Evolutionary conservation across 2,888 invertebrate species (phyloP).

Genomic region (Nematopogon swammerdamellus): DNA sequence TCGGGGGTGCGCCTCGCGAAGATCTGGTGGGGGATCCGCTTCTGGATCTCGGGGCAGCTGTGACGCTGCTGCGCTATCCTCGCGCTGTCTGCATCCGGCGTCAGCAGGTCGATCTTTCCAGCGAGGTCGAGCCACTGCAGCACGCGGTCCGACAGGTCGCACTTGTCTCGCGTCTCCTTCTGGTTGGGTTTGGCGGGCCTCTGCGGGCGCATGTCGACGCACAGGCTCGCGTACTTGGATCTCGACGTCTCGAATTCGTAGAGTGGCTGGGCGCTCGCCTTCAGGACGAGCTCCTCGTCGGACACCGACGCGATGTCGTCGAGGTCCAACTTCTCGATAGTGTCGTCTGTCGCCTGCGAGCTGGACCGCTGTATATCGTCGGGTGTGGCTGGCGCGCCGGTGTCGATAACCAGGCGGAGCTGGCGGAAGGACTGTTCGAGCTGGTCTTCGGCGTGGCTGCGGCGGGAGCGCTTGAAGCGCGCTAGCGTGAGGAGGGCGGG

Average conservation of each 20-base stretch:
- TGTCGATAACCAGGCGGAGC: slow-evolving; percentile 30
- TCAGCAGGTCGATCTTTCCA: slow-evolving; percentile 50
- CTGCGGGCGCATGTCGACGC: slow-evolving; percentile 30
- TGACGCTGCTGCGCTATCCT: slow-evolving; percentile 39
- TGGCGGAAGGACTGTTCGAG: slow-evolving; percentile 25
- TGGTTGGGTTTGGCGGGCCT: slow-evolving; percentile 36
- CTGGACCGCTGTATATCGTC: slow-evolving; percentile 17
- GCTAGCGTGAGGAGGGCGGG: slow-evolving; percentile 6
- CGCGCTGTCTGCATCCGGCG: slow-evolving; percentile 27
- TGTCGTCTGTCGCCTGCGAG: slow-evolving; percentile 16
- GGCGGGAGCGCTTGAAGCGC: slow-evolving; percentile 19
- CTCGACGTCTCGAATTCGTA: slow-evolving; percentile 23
- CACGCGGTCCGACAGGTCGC: slow-evolving; percentile 65
- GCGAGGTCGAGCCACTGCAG: slow-evolving; percentile 78
- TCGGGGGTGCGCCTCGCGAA: not conserved
- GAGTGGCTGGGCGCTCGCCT: slow-evolving; percentile 27
- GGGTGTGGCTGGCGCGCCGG: slow-evolving; percentile 9
- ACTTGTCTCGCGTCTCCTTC: slow-evolving; percentile 25
- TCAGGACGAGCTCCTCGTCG: slow-evolving; percentile 28
- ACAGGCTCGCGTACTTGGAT: slow-evolving; percentile 18
- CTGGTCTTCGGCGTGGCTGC: slow-evolving; percentile 25
- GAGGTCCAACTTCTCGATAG: slow-evolving; percentile 31
- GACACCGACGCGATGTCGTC: slow-evolving; percentile 27
- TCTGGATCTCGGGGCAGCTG: slow-evolving; percentile 43
- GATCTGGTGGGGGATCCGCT: slow-evolving; percentile 6